A percentile compares a stretch with the other conserved stretches of the same genome.
Conservation (phyloP, 2,797 vertebrate genomes). For the Alca torda region DNA sequence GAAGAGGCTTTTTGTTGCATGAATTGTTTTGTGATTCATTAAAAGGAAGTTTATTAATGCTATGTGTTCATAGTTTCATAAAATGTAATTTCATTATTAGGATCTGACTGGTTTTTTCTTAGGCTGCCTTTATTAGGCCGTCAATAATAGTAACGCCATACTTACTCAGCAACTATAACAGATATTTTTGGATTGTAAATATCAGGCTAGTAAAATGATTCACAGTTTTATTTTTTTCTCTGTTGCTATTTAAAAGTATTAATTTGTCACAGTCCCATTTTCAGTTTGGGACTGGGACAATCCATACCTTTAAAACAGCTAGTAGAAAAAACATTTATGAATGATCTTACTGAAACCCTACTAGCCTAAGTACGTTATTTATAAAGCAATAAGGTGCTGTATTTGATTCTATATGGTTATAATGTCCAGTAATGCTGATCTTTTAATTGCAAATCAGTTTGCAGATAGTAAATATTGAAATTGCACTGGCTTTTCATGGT, state of each 20-base stretch:
- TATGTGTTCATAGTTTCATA: slow-evolving; percentile 1
- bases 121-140: background rate
- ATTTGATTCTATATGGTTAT: background rate
- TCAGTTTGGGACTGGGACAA: background rate
- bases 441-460: background rate
- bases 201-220: background rate
- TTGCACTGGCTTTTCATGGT: background rate
- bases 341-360: background rate
- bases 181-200: background rate
- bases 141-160: background rate
- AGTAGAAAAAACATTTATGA: background rate
- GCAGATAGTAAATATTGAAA: background rate
- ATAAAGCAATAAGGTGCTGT: background rate
- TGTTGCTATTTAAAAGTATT: background rate
- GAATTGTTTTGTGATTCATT: slow-evolving; percentile 30
- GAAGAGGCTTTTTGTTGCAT: background rate
- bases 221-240: no score
- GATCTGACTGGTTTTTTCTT: background rate
- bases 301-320: background rate
- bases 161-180: background rate
- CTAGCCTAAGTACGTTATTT: background rate
- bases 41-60: slow-evolving; percentile 19
- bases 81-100: slow-evolving; percentile 33
- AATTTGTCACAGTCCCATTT: background rate
- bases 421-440: background rate